Base-by-base conservation (phyloP, 2,797 vertebrate genomes). In the Megalops cyprinoides region DNA sequence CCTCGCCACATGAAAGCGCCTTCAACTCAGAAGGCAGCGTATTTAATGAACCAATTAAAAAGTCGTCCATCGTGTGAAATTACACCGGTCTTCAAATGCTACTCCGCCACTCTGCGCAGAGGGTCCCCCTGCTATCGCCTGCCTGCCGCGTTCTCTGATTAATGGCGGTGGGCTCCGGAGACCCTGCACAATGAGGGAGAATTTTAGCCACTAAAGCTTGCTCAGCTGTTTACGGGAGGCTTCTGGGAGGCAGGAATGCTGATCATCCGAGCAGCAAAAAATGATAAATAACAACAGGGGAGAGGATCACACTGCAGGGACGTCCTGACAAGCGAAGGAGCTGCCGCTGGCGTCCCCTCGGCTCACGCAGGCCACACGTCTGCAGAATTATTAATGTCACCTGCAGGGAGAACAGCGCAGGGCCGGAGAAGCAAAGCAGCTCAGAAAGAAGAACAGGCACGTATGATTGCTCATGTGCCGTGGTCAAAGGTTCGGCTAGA, bases 1-100 rank as follows among this genome's bases (percentile, higher is more conserved):
- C 14, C 18, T 31, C 46, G 10, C 28, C 42, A 46, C 46, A 76
- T 20, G 4, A 53, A 53, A 55, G 28, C 46, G 15, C 28, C 7
- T 25, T 10, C 53, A 42, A 20, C 53, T 25, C 56, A 62, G 55
- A 77, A 77, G 76, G 39, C 37, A n/a, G 14, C 39, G 15, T 42
- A 77, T 77, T 42, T 60, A 58, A 77, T 28, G 76, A 77, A 62
- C 15, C 76, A 60, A 62, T 77, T 60, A 77, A 62, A 62, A 62
- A 55, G 76, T 42, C 37, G 34, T 76, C 49, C 75, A 12, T 76
- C 75, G 20, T 28, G 15, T 42, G 53, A 60, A 25, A 60, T 60
- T 60, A 46, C 56, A 42, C n/a, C 2, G 1, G 10, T 28, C 34
- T 46, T 46, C 55, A 44, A 28, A 14, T n/a, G 76, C 37, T 28